Evolutionary conservation across 1,140 invertebrate genomes (phyloP), one percentile per base, ranked within the genome.

Genomic region (Camponotus vicinus): DNA sequence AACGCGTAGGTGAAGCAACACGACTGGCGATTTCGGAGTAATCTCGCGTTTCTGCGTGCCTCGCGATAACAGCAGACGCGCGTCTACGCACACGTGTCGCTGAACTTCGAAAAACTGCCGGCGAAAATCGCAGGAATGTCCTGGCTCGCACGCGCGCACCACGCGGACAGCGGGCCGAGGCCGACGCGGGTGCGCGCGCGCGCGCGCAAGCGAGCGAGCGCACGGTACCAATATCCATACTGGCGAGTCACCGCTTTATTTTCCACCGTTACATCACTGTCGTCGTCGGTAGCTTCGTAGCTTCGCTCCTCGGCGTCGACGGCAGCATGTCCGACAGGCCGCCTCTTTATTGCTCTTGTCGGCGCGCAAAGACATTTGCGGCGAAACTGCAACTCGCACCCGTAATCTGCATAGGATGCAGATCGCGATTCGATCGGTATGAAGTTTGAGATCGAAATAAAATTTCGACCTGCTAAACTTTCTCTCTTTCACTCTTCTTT

Each of bases 191-290:
- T 86, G 83, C 77, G 87, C 88, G 88, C 86, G 87, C 87, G 66
- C 63, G 49, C 6, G 45, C 45, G 69, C 15, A 34, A 3, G 59
- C 67, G 87, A 59, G 57, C 88, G 76, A 86, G 85, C 88, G 79
- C 89, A 89, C 88, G 89, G 89, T 90, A 90, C 89, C 89, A 90
- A 90, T 88, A 88, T 88, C 63, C 82, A 84, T 59, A 88, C 71
- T 59, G 37, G 40, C 78, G 89, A 86, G 89, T 91, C 89, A 91
- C 87, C 89, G 89, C 86, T 91, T 90, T 91, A 91, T 91, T 91
- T 89, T 90, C 89, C 87, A 86, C 86, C 86, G 87, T 91, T 90
- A 91, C 89, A 90, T 91, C 89, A 91, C 82, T 90, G 85, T 90
- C 88, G 85, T 90, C 88, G 85, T 73, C 73, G 52, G 42, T 70